Evolutionary conservation across 2,113 vertebrate genomes (phyloP), one percentile per base, ranked within the genome.

Genomic region (Caracal caracal): DNA sequence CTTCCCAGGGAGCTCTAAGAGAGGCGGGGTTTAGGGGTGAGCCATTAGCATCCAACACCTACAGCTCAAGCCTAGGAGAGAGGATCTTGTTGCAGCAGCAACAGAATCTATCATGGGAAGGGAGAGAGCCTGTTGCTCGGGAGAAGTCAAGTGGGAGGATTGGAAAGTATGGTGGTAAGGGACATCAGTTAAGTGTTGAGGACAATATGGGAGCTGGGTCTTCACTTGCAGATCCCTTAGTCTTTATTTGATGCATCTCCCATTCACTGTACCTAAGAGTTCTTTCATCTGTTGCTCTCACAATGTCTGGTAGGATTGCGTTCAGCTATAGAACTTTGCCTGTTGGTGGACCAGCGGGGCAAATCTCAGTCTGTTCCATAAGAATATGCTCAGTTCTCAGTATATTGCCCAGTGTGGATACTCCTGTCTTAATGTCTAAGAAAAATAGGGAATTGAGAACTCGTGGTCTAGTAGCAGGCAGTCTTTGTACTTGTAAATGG

Each of bases 61-160:
- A 51, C 3, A 89, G 9, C 0, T 35, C 56, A 51, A 56, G 6
- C 12, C 33, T 84, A 49, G 19, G 11, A 59, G 59, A 56, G 28
- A 16, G 26, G n/a, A 26, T 35, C 59, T 51, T 59, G 1, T 16
- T 49, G n/a, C 0, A 6, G 47, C 1, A 43, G 1, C 6, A n/a
- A 53, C 33, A 83, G 26, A 30, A 49, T 79, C 70, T 79, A 2
- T 33, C 30, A 24, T 40, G 10, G 40, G 59, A 82, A 33, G 11
- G 8, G 65, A 71, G 78, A 91, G 20, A 47, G 11, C 10, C 30
- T 61, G 3, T 2, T 88, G 8, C 4, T 86, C 53, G 24, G 24
- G 37, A 90, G 56, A 71, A 92, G 22, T 37, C 61, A 83, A 61
- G 15, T 59, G 30, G 51, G 12, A 40, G 8, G 37, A 10, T 56